Evolutionary conservation across 2,888 invertebrate genomes (phyloP), one percentile per base, ranked within the genome.

Genomic region (Drosophila falleni): DNA sequence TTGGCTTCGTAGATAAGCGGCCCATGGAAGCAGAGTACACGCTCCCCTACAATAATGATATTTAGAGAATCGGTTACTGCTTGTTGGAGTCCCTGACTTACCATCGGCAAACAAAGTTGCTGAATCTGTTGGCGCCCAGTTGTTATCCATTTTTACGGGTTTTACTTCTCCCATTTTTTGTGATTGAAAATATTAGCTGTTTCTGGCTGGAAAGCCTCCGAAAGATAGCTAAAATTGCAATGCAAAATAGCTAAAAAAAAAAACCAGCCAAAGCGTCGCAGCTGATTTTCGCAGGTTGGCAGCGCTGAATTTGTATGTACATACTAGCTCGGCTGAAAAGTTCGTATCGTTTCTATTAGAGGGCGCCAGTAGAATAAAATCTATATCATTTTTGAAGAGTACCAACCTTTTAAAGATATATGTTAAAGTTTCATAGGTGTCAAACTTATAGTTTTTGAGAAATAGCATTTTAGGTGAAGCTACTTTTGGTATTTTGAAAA

Each of bases 1-100:
- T 99, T 99, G 39, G 98, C 98, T 94, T 99, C 98, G 92, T 99
- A 99, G 80, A 99, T 96, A 31, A 98, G 94, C 3, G 98, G 98
- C 0, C 98, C 98, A 93, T 99, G 98, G 91, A 98, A 99, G 93
- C 99, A 99, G 31, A 99, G 93, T 9, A 99, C 98, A 91, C 96
- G 97, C 93, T 97, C 97, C 68, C 97, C 97, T 97, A 91, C 70
- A 59, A 51, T 50, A n/a, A 4, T 60, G 11, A 2, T 13, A 19
- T 8, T 41, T 51, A 50, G 23, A 16, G 33, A 46, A 33, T 10
- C 16, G 4, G 29, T 8, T 10, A 35, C 16, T 26, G 13, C 6
- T 1, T 2, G 5, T 11, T 1, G 4, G 5, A 10, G 15, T 42
- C 15, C 3, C 10, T 6, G 1, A 23, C 62, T 76, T 93, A 96